Evolutionary conservation across 2,113 vertebrate species (phyloP).

Genomic region (Eira barbara): DNA sequence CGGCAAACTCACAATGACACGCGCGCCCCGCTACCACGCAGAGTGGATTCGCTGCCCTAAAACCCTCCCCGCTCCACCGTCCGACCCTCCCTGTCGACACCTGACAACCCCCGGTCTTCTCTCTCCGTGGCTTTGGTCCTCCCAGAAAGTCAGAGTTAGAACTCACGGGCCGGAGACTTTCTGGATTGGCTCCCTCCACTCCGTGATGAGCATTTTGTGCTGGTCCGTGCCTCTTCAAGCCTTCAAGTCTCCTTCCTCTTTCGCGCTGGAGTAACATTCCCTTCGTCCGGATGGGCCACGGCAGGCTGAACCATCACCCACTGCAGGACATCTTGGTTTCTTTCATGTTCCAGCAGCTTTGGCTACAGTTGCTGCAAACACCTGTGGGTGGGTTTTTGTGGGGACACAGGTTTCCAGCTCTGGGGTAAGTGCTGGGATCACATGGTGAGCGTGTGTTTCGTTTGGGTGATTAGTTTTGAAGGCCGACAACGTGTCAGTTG

Average conservation of each 20-base stretch:
- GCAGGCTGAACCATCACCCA: accelerated
- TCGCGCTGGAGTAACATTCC: not conserved
- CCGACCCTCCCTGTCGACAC: not conserved
- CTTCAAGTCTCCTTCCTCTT: not conserved
- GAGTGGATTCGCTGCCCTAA: not conserved
- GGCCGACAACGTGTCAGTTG: not conserved
- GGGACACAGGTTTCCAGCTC: not conserved
- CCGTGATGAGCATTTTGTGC: accelerated
- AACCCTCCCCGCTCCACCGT: accelerated
- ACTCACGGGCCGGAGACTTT: not conserved
- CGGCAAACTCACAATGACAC: accelerated
- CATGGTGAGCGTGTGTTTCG: not conserved
- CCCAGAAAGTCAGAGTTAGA: accelerated
- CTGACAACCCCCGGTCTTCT: not conserved
- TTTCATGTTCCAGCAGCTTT: not conserved
- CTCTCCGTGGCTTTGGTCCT: not conserved
- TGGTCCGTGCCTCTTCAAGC: accelerated
- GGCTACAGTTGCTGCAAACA: not conserved
- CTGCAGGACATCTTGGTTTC: not conserved
- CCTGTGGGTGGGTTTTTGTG: not conserved
- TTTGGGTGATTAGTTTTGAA: not conserved
- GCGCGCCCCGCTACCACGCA: accelerated
- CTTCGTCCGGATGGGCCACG: not conserved
- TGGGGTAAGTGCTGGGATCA: not conserved
- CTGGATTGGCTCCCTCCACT: not conserved